Percentiles rank a stretch among this genome's conserved stretches.
Evolutionary conservation across 2,113 vertebrate species (phyloP).

Genomic region (Corvus cornix): DNA sequence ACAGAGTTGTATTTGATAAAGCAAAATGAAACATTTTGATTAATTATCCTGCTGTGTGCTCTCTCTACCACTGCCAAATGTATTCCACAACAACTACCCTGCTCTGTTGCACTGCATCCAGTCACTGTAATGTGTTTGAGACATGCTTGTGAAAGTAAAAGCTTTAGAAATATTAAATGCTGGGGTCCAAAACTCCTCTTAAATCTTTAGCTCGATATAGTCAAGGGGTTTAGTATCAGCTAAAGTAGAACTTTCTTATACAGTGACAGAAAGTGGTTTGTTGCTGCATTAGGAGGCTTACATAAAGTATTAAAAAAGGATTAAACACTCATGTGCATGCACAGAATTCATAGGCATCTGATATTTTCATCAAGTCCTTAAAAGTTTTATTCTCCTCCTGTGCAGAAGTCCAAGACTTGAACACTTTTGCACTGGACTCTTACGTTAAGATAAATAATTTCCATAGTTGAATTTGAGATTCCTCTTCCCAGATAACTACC

Average conservation of each 20-base stretch:
- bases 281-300: not conserved
- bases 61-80: not conserved
- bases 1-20: constrained; percentile 1
- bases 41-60: not conserved
- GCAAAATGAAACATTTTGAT: not conserved
- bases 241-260: not conserved
- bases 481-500: not conserved
- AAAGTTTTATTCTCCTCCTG: not conserved
- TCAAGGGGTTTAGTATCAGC: not conserved
- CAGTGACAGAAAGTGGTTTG: not conserved
- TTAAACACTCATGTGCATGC: not conserved
- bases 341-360: not conserved
- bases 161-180: not conserved
- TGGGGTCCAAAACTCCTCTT: not conserved
- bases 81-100: not conserved
- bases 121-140: not conserved
- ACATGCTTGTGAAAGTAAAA: not conserved
- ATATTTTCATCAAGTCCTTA: not conserved
- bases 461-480: not conserved
- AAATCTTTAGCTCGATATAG: not conserved
- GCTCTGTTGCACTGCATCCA: not conserved
- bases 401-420: not conserved
- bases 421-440: not conserved
- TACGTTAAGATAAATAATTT: not conserved
- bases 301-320: not conserved